Evolutionary conservation across 2,797 vertebrate species (phyloP).

Genomic region (Erpetoichthys calabaricus): DNA sequence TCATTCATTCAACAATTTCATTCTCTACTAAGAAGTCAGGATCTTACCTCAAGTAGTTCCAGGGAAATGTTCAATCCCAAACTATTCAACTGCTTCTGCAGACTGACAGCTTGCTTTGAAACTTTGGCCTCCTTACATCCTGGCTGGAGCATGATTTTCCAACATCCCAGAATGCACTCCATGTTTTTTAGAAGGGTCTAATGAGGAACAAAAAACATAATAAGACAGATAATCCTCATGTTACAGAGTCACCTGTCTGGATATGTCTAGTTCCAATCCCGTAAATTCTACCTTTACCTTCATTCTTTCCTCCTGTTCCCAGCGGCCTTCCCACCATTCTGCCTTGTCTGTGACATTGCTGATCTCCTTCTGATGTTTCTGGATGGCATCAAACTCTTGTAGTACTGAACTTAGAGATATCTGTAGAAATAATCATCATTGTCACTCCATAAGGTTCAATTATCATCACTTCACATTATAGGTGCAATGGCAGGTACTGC

Average conservation of each 20-base stretch:
- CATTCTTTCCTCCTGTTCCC: constrained; percentile 59
- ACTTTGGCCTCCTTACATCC: constrained; percentile 35
- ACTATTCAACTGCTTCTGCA: constrained; percentile 35
- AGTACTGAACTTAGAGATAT: constrained; percentile 44
- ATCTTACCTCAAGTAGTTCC: constrained; percentile 57
- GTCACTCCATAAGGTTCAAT: background rate
- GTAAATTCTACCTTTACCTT: constrained; percentile 41
- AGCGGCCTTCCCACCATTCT: constrained; percentile 75
- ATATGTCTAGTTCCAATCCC: background rate
- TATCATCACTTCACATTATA: background rate
- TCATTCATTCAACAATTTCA: too few species aligned
- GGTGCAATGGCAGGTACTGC: too few species aligned
- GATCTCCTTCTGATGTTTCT: constrained; percentile 65
- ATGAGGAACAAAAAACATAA: background rate
- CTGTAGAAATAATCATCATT: constrained; percentile 28
- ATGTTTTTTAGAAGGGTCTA: background rate
- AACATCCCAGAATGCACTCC: constrained; percentile 55
- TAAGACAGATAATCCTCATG: background rate
- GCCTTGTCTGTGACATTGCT: constrained; percentile 61
- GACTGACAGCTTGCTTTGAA: constrained; percentile 29
- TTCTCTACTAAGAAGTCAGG: background rate
- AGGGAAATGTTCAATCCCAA: constrained; percentile 37
- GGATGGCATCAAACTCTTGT: constrained; percentile 65
- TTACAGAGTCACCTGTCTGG: background rate
- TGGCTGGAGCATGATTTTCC: constrained; percentile 59